Base-by-base conservation (phyloP, 1,140 invertebrate genomes). In the Eciton burchellii region DNA sequence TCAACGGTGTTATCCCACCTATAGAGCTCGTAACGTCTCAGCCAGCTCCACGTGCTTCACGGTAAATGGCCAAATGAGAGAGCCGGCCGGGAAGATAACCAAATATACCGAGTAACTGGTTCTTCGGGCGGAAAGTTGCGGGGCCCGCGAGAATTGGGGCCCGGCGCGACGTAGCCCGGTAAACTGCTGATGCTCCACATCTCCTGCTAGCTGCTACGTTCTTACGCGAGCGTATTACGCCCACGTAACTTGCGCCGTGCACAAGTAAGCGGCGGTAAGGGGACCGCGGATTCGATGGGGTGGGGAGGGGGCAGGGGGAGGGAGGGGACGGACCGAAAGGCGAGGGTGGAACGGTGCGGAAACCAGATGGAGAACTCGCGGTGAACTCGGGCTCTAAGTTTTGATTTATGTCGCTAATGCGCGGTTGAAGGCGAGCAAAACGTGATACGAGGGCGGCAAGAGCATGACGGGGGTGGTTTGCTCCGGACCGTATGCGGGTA, bases 401-500 rank as follows among this genome's bases (percentile, higher is more conserved):
- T 93, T 93, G 92, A 93, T 92, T 93, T 93, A 93, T 91, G 87
- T 88, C 81, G 84, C 86, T 89, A 88, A 91, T 89, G 89, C 89
- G 45, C 65, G 68, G 52, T 43, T 57, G 47, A 66, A 82, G 24
- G 29, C 24, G 62, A 79, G 68, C 56, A 82, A 47, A 71, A 79
- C 79, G 85, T 83, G 88, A 88, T 57, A 63, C 85, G 82, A 90
- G 89, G 63, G 71, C 73, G 88, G 89, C 85, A 90, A 87, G 77
- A 82, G 86, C 84, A 83, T 81, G 59, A 66, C 70, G 68, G 60
- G 35, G 74, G 74, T 47, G 81, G 63, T 81, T 81, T 81, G 43
- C 56, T 62, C 19, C 12, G 56, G 49, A 83, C 76, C 41, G 16
- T 68, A 66, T 54, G 70, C 19, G 43, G 43, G 14, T 73, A 81